Conservation (phyloP, 1,140 invertebrate species). For the Ceratoteleas bidentatus region DNA sequence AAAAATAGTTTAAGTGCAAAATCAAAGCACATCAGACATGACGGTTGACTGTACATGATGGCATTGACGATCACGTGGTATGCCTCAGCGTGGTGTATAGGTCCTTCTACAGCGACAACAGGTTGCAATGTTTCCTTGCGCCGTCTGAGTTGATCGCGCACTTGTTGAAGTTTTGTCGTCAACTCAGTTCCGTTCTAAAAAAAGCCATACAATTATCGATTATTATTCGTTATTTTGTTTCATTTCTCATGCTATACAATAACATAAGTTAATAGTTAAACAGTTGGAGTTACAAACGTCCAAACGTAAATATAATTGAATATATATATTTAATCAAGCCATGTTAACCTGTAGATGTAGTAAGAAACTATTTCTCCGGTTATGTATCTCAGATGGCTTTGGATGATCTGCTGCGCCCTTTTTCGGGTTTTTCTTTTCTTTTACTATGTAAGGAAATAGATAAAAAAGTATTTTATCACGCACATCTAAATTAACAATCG, state of each 20-base stretch:
- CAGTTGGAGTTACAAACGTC: too few relatives aligned
- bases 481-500: constrained; percentile 1
- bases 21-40: constrained; percentile 8
- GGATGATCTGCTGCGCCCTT: neutral
- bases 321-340: neutral
- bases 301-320: constrained; percentile 1
- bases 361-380: constrained; percentile 5
- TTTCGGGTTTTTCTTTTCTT: constrained; percentile 9
- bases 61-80: constrained; percentile 16
- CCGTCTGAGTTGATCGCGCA: neutral
- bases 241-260: too few relatives aligned
- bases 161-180: neutral
- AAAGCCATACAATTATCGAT: neutral
- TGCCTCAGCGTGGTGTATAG: neutral
- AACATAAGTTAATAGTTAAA: neutral
- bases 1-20: constrained; percentile 20
- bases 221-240: constrained; percentile 1
- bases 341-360: constrained; percentile 4
- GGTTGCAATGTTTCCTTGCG: constrained; percentile 9
- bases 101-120: constrained; percentile 8
- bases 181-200: neutral
- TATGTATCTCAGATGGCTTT: neutral
- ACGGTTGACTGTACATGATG: constrained; percentile 4
- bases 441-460: constrained; percentile 8
- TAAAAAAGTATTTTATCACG: constrained; percentile 8